Conservation (phyloP, 1,140 invertebrate genomes). For the Calephelis nemesis region DNA sequence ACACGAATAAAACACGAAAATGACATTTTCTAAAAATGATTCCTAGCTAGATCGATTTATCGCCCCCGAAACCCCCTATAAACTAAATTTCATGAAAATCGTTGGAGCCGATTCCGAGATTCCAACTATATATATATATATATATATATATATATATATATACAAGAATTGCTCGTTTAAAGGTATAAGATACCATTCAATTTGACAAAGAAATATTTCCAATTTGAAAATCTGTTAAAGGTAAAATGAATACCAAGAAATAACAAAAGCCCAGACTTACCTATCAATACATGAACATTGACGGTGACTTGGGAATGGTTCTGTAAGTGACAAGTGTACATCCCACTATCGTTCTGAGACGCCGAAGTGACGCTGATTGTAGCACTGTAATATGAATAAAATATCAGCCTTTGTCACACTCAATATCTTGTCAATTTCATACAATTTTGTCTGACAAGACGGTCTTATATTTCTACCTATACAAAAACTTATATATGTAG, state of each 20-base stretch:
- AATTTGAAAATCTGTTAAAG: not conserved
- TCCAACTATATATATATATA: too few species aligned
- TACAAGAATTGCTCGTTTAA: too few species aligned
- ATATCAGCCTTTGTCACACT: slow-evolving; percentile 13
- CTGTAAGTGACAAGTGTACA: slow-evolving; percentile 60
- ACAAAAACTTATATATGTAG: too few species aligned
- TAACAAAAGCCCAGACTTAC: slow-evolving; percentile 43
- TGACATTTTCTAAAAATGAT: too few species aligned
- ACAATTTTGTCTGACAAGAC: too few species aligned
- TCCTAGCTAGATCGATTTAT: too few species aligned
- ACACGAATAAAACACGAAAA: too few species aligned
- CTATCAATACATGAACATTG: slow-evolving; percentile 69
- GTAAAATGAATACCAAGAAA: not conserved
- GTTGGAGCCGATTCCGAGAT: too few species aligned
- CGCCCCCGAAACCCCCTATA: too few species aligned
- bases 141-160: too few species aligned
- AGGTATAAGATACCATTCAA: not conserved
- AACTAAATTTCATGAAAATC: too few species aligned
- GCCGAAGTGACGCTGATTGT: slow-evolving; percentile 66
- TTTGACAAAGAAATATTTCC: not conserved
- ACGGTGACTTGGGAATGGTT: slow-evolving; percentile 68
- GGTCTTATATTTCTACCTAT: too few species aligned
- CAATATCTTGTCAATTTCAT: slow-evolving; percentile 10
- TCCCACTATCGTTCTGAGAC: slow-evolving; percentile 67
- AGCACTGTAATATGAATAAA: slow-evolving; percentile 49